phyloP scores from a whole-genome alignment of 2,113 vertebrate genomes.

The Oncorhynchus gorbuscha region DNA sequence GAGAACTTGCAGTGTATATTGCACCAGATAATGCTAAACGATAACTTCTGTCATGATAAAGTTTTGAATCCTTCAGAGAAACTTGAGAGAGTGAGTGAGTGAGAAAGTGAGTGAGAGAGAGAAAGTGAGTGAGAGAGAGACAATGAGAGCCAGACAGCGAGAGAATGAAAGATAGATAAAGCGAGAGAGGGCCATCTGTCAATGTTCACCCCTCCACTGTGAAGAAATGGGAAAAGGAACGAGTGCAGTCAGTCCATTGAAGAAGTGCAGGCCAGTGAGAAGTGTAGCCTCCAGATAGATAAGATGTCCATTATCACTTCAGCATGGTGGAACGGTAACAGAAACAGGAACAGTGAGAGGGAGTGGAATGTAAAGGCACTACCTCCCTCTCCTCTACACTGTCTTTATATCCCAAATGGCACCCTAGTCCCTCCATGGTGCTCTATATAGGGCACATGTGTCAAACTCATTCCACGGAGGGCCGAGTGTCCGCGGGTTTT shows the following conservation, averaged over 20 bases:
- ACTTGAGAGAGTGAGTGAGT: no score
- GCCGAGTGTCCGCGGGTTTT: no score
- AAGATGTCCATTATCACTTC: constrained; percentile 49
- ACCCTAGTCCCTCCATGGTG: no score
- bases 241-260: constrained; percentile 22
- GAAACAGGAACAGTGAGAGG: not conserved
- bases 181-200: constrained; percentile 49
- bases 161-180: constrained; percentile 14
- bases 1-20: no score
- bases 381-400: no score
- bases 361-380: not conserved
- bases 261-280: constrained; percentile 22
- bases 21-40: no score
- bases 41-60: no score
- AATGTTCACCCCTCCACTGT: constrained; percentile 35
- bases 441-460: no score
- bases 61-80: no score
- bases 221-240: constrained; percentile 23
- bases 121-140: not conserved
- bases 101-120: no score
- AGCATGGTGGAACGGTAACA: not conserved
- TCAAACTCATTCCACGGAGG: no score
- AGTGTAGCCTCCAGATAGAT: constrained; percentile 35
- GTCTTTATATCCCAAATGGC: no score
- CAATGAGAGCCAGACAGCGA: not conserved